These are phyloP conservation scores for Parotia lawesii DNA, from an alignment of 2,113 vertebrate species.

Conservation along the genomic window DNA sequence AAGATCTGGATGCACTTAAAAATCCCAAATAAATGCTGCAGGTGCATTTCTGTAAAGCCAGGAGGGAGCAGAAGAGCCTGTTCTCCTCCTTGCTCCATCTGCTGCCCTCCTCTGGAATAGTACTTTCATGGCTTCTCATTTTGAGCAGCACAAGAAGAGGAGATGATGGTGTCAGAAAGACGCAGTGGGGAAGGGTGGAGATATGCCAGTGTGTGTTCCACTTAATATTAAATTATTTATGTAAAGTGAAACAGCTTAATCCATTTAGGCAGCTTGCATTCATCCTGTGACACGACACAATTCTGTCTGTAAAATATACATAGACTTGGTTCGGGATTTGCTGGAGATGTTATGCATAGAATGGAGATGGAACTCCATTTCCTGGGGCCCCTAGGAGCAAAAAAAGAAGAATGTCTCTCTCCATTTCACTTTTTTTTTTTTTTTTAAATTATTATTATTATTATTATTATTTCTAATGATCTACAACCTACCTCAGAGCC, in stretches of 20 bases:
- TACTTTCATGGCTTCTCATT: background rate
- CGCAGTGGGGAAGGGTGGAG: background rate
- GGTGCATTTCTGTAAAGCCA: background rate
- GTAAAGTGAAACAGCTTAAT: background rate
- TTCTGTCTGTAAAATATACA: background rate
- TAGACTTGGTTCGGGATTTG: background rate
- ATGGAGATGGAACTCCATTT: background rate
- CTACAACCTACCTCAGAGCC: background rate
- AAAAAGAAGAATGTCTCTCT: background rate
- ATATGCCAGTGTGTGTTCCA: background rate
- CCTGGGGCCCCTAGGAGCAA: background rate
- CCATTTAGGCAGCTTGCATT: background rate
- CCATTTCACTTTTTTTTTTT: background rate
- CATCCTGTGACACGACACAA: background rate
- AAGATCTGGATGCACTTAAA: background rate
- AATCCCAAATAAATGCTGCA: background rate
- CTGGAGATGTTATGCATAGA: background rate
- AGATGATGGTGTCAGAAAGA: background rate
- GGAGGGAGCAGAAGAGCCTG: background rate
- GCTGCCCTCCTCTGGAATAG: background rate
- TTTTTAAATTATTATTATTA: too few species aligned
- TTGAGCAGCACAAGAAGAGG: background rate
- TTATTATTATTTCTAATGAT: background rate
- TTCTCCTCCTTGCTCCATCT: background rate
- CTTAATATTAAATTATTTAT: background rate